Evolutionary conservation across 2,888 invertebrate genomes (phyloP), one percentile per base, ranked within the genome.

Genomic region (Mythimna lalbum): DNA sequence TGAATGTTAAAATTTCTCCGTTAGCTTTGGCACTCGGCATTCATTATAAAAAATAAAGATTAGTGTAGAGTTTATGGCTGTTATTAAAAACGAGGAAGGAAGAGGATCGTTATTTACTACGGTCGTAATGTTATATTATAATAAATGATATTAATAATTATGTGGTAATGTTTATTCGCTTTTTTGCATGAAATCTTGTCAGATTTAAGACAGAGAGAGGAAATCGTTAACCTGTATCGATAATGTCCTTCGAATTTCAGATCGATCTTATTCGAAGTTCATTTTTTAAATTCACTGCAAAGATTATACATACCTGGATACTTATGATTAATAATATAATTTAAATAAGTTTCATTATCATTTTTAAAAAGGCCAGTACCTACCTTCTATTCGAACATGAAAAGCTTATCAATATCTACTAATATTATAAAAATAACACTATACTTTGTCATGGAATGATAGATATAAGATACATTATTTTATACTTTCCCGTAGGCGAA

Each of bases 1-100:
- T 63, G 49, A 70, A 65, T 52, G n/a, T 67, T 43, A 7, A 72
- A 64, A 67, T 50, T 59, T 60, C 66, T 68, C 27, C 72, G 67
- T 65, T 78, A 78, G 10, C 31, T 52, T 73, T 63, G 57, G 52
- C 77, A 77, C 65, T 63, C 59, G 23, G 47, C 50, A 52, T 57
- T 69, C 39, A 69, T 75, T 73, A 81, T 64, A 67, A 66, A 76
- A 76, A 76, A 76, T 79, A 76, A 80, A 80, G 68, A 82, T 65
- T 55, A 69, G 50, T 73, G 60, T 74, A 69, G 49, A 74, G 65
- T 83, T 85, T 83, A 82, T 74, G 43, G 73, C 64, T 63, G 75
- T 63, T 72, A 73, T 76, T 76, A 76, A 80, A 78, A 74, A 80
- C 19, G 31, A 80, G 85, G 81, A 85, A 83, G 83, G 85, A 85